Conservation (phyloP, 1,140 invertebrate species). For the Meloidogyne chitwoodi region DNA sequence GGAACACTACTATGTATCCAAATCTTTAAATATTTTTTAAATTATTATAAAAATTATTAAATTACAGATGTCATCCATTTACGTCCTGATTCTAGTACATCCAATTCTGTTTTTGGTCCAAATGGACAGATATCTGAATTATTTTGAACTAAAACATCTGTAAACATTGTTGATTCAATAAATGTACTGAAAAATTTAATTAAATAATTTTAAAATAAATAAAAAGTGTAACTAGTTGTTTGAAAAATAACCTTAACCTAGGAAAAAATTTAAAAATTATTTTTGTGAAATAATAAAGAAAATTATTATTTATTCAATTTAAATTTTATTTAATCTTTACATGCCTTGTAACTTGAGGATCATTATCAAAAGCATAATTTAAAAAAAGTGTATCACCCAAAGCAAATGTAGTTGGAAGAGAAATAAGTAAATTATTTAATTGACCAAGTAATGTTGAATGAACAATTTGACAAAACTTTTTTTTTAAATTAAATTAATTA, state of each 20-base stretch:
- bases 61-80: background rate
- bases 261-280: too few species aligned
- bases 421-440: conserved; percentile 44
- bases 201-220: too few species aligned
- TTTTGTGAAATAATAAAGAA: too few species aligned
- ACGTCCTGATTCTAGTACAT: background rate
- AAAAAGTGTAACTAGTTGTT: too few species aligned
- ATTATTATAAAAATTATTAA: background rate
- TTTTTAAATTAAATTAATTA: conserved; percentile 9
- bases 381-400: conserved; percentile 43
- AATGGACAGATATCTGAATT: background rate
- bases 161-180: conserved; percentile 26
- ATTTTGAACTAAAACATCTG: background rate
- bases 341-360: conserved; percentile 39
- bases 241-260: too few species aligned
- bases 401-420: conserved; percentile 40
- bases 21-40: background rate
- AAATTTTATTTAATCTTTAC: too few species aligned
- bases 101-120: background rate
- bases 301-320: too few species aligned
- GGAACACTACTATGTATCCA: conserved; percentile 1
- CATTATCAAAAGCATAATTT: conserved; percentile 46
- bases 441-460: conserved; percentile 37
- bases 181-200: conserved; percentile 28
- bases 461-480: conserved; percentile 44